Percentiles rank a stretch among this genome's conserved stretches.
These are phyloP conservation scores for Synanthedon formicaeformis DNA, from an alignment of 2,888 invertebrate genomes.

Conservation along the genomic window DNA sequence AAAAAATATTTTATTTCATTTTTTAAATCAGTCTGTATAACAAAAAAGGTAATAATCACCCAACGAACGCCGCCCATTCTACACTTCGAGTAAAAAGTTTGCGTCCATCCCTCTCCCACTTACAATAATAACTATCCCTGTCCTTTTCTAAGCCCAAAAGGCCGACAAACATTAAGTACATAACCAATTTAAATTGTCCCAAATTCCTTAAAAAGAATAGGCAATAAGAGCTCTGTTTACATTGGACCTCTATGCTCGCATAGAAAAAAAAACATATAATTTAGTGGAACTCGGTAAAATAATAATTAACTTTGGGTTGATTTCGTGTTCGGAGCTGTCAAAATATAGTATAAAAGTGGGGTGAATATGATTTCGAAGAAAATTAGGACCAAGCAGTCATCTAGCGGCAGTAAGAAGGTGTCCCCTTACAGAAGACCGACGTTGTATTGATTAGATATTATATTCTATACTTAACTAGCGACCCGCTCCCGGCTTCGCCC, in stretches of 20 bases:
- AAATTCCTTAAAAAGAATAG: background rate
- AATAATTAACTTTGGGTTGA: constrained; percentile 45
- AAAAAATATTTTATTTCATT: background rate
- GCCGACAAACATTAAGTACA: background rate
- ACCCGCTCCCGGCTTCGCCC: too few relatives aligned
- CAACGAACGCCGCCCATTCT: constrained; percentile 32
- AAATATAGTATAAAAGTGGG: constrained; percentile 17
- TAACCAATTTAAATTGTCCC: background rate
- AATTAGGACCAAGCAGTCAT: too few relatives aligned
- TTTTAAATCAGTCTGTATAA: constrained; percentile 24
- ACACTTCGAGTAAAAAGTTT: constrained; percentile 26
- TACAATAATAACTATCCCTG: constrained; percentile 27
- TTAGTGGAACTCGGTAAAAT: constrained; percentile 50
- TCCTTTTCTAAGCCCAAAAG: constrained; percentile 16
- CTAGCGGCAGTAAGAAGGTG: too few relatives aligned
- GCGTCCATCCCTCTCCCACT: constrained; percentile 25
- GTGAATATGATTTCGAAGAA: constrained; percentile 8
- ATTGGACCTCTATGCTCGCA: constrained; percentile 18
- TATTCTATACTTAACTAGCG: too few relatives aligned
- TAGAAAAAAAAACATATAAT: constrained; percentile 37
- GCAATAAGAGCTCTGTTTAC: constrained; percentile 11
- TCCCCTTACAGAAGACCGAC: too few relatives aligned
- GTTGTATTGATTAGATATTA: too few relatives aligned
- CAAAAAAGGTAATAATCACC: constrained; percentile 36
- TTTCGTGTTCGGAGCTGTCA: constrained; percentile 12